Conservation (phyloP, 2,113 vertebrate genomes). For the Neomonachus schauinslandi region DNA sequence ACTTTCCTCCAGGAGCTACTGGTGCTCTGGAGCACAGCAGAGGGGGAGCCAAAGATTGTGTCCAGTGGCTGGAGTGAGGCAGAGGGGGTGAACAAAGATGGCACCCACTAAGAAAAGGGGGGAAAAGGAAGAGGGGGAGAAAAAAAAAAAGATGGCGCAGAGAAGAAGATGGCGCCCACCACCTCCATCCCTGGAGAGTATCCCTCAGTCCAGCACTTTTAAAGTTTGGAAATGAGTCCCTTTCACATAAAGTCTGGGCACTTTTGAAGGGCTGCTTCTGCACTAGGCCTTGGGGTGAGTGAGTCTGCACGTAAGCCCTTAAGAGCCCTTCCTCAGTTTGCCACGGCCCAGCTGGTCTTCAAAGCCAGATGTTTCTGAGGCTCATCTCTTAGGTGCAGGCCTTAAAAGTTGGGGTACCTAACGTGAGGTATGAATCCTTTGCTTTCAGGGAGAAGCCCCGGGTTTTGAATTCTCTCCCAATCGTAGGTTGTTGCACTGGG, state of each 20-base stretch:
- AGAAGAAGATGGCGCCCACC: background rate
- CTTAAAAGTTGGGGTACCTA: background rate
- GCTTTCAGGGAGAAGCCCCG: background rate
- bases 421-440: background rate
- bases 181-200: background rate
- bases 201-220: too few relatives aligned
- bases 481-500: too few relatives aligned
- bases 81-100: background rate
- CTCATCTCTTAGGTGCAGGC: background rate
- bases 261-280: background rate
- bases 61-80: background rate
- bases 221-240: background rate
- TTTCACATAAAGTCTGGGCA: background rate
- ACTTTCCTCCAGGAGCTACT: background rate
- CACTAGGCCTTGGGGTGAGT: background rate
- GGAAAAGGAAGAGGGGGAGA: background rate
- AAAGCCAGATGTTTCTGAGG: background rate
- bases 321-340: background rate
- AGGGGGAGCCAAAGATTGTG: background rate
- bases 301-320: too few relatives aligned
- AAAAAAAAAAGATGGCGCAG: too few relatives aligned
- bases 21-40: background rate
- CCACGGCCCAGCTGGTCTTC: background rate
- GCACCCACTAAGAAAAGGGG: background rate
- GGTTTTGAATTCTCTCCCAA: background rate